Evolutionary conservation across 2,113 vertebrate genomes (phyloP).

Genomic region (Danionella cerebrum): DNA sequence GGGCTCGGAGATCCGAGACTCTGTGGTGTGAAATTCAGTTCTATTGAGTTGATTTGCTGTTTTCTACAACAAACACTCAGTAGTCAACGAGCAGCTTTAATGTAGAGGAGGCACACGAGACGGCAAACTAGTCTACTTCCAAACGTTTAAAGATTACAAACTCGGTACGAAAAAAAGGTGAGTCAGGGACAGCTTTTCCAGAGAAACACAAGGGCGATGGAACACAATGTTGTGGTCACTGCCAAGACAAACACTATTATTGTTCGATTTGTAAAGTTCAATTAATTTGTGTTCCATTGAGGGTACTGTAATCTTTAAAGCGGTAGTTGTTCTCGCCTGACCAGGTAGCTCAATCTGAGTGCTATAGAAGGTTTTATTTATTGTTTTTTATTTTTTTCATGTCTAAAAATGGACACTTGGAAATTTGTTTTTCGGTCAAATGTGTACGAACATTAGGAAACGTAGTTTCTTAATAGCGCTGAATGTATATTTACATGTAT

Average conservation of each 20-base stretch:
- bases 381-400: background rate
- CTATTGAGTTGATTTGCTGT: background rate
- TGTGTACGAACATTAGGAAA: background rate
- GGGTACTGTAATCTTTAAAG: background rate
- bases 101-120: background rate
- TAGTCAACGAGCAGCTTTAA: conserved; percentile 9
- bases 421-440: background rate
- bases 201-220: no score
- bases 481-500: background rate
- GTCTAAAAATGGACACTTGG: background rate
- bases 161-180: no score
- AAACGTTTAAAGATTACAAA: no score
- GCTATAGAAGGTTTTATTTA: background rate
- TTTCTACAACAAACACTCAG: no score
- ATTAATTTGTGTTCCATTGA: background rate
- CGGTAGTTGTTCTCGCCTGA: background rate
- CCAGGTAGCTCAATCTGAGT: background rate
- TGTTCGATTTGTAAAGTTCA: background rate
- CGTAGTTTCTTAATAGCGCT: background rate
- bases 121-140: no score
- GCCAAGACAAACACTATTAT: background rate
- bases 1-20: conserved; percentile 93
- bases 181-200: no score
- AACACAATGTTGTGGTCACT: conserved; percentile 11
- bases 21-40: conserved; percentile 73